Percentiles rank a stretch among this genome's conserved stretches.
Evolutionary conservation across 2,797 vertebrate species (phyloP).

Genomic region (Anabacerthia variegaticeps): DNA sequence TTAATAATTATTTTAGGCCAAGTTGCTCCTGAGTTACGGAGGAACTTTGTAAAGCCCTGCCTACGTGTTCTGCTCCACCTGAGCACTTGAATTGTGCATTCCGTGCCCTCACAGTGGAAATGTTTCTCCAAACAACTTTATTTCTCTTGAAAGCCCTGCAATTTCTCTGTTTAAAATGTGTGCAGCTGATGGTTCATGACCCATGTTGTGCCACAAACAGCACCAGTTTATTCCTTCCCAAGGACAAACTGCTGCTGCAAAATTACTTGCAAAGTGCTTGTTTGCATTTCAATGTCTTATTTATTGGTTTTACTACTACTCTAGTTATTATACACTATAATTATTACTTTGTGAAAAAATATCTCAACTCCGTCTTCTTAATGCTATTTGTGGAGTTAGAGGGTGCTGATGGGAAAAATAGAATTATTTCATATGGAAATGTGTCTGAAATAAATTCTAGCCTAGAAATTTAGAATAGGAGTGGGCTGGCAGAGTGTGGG

Average conservation of each 20-base stretch:
- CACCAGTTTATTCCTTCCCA: neutral
- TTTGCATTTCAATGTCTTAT: constrained; percentile 3
- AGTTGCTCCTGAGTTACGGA: neutral
- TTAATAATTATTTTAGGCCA: neutral
- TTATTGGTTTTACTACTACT: constrained; percentile 19
- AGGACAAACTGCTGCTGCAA: neutral
- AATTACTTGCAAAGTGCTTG: neutral
- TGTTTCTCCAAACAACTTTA: neutral
- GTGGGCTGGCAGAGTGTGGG: constrained; percentile 23
- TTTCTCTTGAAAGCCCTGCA: neutral
- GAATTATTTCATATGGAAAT: neutral
- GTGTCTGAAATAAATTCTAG: constrained; percentile 12
- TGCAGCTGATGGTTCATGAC: neutral
- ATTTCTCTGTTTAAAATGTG: neutral
- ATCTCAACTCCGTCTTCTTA: neutral
- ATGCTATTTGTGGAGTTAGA: neutral
- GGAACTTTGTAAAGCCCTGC: neutral
- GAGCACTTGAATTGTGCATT: neutral
- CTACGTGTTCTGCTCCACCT: neutral
- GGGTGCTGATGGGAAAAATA: neutral
- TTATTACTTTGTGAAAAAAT: neutral
- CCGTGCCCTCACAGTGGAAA: neutral
- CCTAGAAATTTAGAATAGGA: neutral
- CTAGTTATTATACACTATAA: neutral
- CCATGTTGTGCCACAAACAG: neutral